phyloP scores from a whole-genome alignment of 1,140 invertebrate genomes.

The Nylanderia fulva region DNA sequence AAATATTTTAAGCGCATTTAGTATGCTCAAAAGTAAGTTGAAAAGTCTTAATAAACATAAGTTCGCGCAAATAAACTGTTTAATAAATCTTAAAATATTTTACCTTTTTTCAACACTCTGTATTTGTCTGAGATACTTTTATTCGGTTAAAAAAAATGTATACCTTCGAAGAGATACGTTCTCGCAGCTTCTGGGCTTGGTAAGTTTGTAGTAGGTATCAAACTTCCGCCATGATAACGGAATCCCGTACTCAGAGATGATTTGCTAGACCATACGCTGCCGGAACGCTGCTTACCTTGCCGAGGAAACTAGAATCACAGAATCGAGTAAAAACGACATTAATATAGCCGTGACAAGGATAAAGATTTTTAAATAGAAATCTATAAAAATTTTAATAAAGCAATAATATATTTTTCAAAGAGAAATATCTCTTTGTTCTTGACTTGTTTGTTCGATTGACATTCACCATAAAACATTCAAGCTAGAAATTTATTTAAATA shows the following conservation, averaged over 20 bases:
- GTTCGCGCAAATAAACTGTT: no score
- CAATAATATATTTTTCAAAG: background rate
- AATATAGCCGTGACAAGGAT: constrained; percentile 10
- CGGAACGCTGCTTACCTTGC: constrained; percentile 91
- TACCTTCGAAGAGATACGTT: constrained; percentile 97
- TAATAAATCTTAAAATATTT: no score
- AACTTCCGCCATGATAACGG: constrained; percentile 94
- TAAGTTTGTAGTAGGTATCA: constrained; percentile 93
- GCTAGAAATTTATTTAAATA: background rate
- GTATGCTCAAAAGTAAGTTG: no score
- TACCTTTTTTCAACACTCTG: no score
- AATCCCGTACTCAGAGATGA: constrained; percentile 95
- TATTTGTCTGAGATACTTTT: background rate
- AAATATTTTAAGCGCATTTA: no score
- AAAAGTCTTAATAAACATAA: no score
- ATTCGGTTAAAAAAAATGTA: background rate
- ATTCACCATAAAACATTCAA: constrained; percentile 13
- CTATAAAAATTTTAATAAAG: constrained; percentile 29
- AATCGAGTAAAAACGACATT: constrained; percentile 16
- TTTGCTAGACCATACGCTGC: constrained; percentile 97
- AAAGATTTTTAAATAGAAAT: background rate
- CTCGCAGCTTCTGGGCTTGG: constrained; percentile 94
- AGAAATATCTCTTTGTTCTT: constrained; percentile 8
- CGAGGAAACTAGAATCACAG: constrained; percentile 87
- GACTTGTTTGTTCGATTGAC: no score